Percentiles rank a stretch among this genome's conserved stretches.
Evolutionary conservation across 30 jellyfish, hydroid and myxozoan genomes (phyloP).

Genomic region (Aurelia aurita complex sp. Pacific): DNA sequence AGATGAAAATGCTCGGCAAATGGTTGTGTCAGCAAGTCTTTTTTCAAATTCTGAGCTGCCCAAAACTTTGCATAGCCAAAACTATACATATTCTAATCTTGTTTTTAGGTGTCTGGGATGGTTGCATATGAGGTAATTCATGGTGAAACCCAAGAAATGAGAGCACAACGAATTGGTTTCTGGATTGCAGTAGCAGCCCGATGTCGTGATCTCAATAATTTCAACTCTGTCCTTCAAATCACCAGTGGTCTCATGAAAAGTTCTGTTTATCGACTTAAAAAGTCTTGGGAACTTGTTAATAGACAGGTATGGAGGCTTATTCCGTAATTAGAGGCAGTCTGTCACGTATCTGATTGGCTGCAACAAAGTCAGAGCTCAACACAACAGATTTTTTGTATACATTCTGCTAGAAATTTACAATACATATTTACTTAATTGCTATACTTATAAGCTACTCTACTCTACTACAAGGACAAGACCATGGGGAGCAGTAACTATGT

Average conservation of each 20-base stretch:
- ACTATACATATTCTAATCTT: neutral
- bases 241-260: conserved; percentile 90
- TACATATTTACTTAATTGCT: too few species aligned
- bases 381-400: too few species aligned
- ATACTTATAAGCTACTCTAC: too few species aligned
- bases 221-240: conserved; percentile 85
- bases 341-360: too few species aligned
- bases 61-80: neutral
- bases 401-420: too few species aligned
- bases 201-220: conserved; percentile 87
- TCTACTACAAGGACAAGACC: too few species aligned
- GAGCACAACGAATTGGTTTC: conserved; percentile 83
- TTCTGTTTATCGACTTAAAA: conserved; percentile 85
- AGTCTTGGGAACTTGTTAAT: conserved; percentile 95
- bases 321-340: too few species aligned
- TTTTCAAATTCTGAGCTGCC: too few species aligned
- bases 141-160: conserved; percentile 62
- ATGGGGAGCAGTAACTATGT: too few species aligned
- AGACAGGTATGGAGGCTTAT: conserved; percentile 57
- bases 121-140: conserved; percentile 84
- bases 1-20: too few species aligned
- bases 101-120: conserved; percentile 77
- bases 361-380: too few species aligned
- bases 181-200: conserved; percentile 96
- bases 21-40: too few species aligned